Evolutionary conservation across 2,888 invertebrate species (phyloP).

Genomic region (Stenodera caucasica): DNA sequence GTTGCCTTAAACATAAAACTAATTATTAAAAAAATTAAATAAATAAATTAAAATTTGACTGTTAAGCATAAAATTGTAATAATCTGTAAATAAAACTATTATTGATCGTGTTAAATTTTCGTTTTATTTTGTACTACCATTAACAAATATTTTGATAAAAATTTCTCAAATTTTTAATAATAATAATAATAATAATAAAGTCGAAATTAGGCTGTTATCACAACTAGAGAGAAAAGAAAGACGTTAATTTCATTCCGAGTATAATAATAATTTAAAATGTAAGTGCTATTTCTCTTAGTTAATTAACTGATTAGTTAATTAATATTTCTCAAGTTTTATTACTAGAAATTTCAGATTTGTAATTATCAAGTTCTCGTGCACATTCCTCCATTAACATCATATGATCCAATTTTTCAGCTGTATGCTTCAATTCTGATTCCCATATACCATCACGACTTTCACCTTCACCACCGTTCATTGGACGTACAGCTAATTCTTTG

Average conservation of each 20-base stretch:
- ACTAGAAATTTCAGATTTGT: constrained; percentile 17
- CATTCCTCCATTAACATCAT: constrained; percentile 26
- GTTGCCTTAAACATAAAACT: constrained; percentile 21
- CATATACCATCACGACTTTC: constrained; percentile 69
- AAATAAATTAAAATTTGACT: constrained; percentile 9
- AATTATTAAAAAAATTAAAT: constrained; percentile 8
- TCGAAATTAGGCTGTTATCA: constrained; percentile 7
- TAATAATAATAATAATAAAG: neutral
- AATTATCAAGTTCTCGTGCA: constrained; percentile 19
- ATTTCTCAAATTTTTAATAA: neutral
- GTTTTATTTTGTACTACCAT: constrained; percentile 15
- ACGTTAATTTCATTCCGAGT: neutral
- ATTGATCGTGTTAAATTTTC: constrained; percentile 26
- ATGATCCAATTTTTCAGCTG: constrained; percentile 24
- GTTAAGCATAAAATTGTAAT: constrained; percentile 22
- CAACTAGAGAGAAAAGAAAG: neutral
- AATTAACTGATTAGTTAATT: neutral
- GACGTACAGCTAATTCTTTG: constrained; percentile 72
- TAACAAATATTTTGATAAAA: constrained; percentile 1
- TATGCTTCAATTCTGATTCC: constrained; percentile 70
- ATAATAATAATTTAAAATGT: neutral
- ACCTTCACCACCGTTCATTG: constrained; percentile 71
- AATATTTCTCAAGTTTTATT: neutral
- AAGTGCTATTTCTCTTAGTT: neutral
- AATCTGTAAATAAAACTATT: constrained; percentile 28